Conservation (phyloP, 2,888 invertebrate species). For the Ormyrus rosae region DNA sequence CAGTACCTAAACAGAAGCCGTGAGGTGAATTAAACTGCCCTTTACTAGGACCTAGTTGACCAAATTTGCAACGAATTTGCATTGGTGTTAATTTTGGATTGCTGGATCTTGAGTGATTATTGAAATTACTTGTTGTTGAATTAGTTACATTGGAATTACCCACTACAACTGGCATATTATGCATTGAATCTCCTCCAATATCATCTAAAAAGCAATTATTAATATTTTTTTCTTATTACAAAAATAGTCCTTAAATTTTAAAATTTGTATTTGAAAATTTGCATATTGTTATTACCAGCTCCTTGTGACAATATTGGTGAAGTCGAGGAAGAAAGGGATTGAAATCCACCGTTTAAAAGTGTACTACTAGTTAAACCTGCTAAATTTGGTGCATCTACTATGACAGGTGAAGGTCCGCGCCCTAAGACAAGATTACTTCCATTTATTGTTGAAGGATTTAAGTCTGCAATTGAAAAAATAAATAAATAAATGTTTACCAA, state of each 20-base stretch:
- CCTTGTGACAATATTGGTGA: slow-evolving; percentile 79
- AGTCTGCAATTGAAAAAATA: slow-evolving; percentile 70
- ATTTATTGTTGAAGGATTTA: slow-evolving; percentile 75
- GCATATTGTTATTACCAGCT: slow-evolving; percentile 63
- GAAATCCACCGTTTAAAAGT: slow-evolving; percentile 77
- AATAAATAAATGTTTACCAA: not conserved
- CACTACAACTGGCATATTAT: slow-evolving; percentile 71
- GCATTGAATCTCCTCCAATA: slow-evolving; percentile 72
- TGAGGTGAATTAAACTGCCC: slow-evolving; percentile 98
- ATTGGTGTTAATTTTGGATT: slow-evolving; percentile 85
- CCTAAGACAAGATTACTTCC: slow-evolving; percentile 78
- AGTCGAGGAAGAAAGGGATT: slow-evolving; percentile 79
- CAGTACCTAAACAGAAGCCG: slow-evolving; percentile 95
- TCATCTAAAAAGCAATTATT: slow-evolving; percentile 66
- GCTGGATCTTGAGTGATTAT: slow-evolving; percentile 68
- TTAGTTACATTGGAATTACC: slow-evolving; percentile 68
- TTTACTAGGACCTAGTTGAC: slow-evolving; percentile 93
- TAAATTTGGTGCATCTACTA: slow-evolving; percentile 76
- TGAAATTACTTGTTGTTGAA: slow-evolving; percentile 67
- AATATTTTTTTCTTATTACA: not conserved
- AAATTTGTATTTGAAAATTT: slow-evolving; percentile 8
- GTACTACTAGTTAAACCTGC: slow-evolving; percentile 69
- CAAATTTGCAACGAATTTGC: slow-evolving; percentile 95
- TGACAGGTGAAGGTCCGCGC: slow-evolving; percentile 80
- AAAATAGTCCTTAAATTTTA: slow-evolving; percentile 10